These are phyloP conservation scores for Mustela nigripes DNA, from an alignment of 2,113 vertebrate genomes.

Conservation along the genomic window DNA sequence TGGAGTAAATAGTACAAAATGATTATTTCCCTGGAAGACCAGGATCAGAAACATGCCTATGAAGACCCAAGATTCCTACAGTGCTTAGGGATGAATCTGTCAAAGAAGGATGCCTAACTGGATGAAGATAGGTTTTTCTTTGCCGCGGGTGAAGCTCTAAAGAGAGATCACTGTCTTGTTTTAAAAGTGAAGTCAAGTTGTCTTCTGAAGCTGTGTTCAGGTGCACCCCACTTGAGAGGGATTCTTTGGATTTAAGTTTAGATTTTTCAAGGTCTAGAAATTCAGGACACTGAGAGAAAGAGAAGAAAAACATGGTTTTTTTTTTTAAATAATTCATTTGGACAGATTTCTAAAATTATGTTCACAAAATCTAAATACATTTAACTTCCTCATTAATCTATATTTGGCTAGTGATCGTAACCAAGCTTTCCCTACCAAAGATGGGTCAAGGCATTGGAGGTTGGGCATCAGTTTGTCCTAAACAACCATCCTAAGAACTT, in stretches of 20 bases:
- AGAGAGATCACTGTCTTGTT: constrained; percentile 87
- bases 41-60: constrained; percentile 95
- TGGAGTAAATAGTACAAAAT: constrained; percentile 90
- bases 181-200: constrained; percentile 91
- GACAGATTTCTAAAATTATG: constrained; percentile 6
- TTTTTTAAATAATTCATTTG: background rate
- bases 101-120: constrained; percentile 90
- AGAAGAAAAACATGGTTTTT: constrained; percentile 77
- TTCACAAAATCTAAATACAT: background rate
- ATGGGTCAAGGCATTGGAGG: background rate
- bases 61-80: constrained; percentile 90
- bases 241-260: constrained; percentile 95
- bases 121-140: constrained; percentile 90
- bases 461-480: background rate
- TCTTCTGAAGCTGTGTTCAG: constrained; percentile 91
- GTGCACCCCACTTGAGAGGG: constrained; percentile 89
- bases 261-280: constrained; percentile 91
- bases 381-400: background rate
- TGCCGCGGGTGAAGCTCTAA: constrained; percentile 86
- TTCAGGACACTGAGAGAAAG: constrained; percentile 90
- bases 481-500: constrained; percentile 28
- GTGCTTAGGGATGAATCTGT: constrained; percentile 90
- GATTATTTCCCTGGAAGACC: constrained; percentile 94
- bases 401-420: background rate
- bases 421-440: background rate